Base-by-base conservation (phyloP, 2,888 invertebrate species). In the Thera britannica region DNA sequence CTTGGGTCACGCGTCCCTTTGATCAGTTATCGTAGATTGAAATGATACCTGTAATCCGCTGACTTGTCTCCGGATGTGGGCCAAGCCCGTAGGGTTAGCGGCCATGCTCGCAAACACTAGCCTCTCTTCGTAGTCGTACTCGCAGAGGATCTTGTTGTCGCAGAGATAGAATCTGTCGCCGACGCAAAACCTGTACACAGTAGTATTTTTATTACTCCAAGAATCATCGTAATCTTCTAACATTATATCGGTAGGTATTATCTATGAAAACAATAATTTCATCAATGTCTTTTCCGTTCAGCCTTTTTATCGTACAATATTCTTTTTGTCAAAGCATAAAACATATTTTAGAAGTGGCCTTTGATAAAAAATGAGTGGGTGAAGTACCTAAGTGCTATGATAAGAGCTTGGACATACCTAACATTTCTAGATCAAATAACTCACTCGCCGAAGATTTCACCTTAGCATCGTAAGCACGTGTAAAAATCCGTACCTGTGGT, bases 141-240 rank as follows among this genome's bases (percentile, higher is more conserved):
- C 98, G 94, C 98, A 98, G 58, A 98, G 95, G 79, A 98, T 98
- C 94, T 98, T 97, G 94, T 98, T 98, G 94, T 98, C 98, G 90
- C 97, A 97, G 82, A 98, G 94, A 92, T 98, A 98, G 90, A 98
- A 98, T 83, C 97, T 95, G 90, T 98, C 98, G 38, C 98, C 98
- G 58, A 98, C 98, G 93, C 98, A 98, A 94, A 98, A 98, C 95
- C 98, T 98, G 88, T 41, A 80, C 63, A 72, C 73, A 73, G 70
- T 34, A 48, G 8, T 48, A 55, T 36, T 12, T 23, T 23, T 23
- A 23, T 23, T 23, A 23, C 0, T 23, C 23, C 23, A 23, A 23
- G 23, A 23, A 23, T 23, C 23, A 23, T 23, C 23, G 23, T 23
- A 23, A 23, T 23, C 23, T 23, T 23, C 23, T 23, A 23, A 23